Evolutionary conservation across 92 coral and sea anemone genomes (phyloP), one percentile per base, ranked within the genome.

Genomic region (Palythoa caribaeorum): DNA sequence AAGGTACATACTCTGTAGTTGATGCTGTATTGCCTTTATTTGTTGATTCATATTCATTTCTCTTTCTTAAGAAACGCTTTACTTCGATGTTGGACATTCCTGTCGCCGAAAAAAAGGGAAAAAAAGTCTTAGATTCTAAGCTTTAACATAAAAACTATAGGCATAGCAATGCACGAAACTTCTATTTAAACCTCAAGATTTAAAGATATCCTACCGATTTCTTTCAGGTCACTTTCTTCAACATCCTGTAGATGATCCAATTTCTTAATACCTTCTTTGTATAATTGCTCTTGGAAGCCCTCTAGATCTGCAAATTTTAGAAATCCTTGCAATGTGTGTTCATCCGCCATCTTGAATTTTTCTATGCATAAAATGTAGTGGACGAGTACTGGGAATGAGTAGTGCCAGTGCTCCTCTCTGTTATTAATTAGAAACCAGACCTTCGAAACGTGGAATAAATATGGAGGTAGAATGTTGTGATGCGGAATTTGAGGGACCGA

Each of bases 181-280:
- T 40, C 47, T 40, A 40, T 40, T 40, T 40, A 40, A 40, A 40
- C 47, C 6, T 40, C 47, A 40, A 40, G 47, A 40, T 40, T 40
- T 40, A 40, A 40, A 2, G 47, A 40, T 40, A 48, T 48, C 77
- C 39, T 85, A 90, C 89, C 89, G 53, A 90, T 75, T 76, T 85
- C 90, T 87, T 90, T 90, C 38, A 90, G 85, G 71, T 90, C 92
- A 68, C 63, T 78, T 76, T 78, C 80, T 68, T 84, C 89, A 48
- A 86, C 92, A 77, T 90, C 92, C 87, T 85, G 92, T 52, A 88
- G 84, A 77, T 88, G 88, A 69, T 88, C 91, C 37, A 88, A 39
- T 68, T 84, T 84, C 40, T 48, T 60, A 76, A 78, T 74, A 40
- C 89, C 89, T 65, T 17, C 81, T 86, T 69, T 78, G 71, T 77